phyloP scores from a whole-genome alignment of 2,113 vertebrate genomes.

The Phalacrocorax aristotelis region DNA sequence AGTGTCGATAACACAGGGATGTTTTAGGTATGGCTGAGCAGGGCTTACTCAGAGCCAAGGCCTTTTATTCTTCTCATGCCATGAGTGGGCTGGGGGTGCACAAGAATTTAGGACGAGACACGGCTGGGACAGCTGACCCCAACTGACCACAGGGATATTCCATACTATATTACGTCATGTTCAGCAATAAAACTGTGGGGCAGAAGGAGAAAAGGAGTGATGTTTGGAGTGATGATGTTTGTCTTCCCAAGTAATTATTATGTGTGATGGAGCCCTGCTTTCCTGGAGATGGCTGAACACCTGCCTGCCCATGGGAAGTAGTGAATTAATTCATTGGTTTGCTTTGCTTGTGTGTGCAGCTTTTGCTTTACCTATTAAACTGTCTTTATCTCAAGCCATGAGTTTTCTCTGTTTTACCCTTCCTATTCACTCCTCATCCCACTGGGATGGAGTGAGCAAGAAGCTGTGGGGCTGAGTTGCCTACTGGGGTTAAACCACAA shows the following conservation, averaged over 20 bases:
- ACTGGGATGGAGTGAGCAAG: background rate
- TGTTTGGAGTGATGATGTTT: background rate
- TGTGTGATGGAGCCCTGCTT: accelerated
- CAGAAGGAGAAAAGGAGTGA: background rate
- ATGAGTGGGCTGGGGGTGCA: accelerated
- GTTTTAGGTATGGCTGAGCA: background rate
- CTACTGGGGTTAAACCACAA: background rate
- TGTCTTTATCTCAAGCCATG: background rate
- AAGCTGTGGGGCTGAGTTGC: background rate
- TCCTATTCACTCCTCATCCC: accelerated
- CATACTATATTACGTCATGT: accelerated
- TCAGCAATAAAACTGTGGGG: background rate
- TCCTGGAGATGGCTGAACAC: background rate
- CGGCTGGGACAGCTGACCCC: background rate
- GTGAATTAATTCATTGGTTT: background rate
- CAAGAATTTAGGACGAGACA: background rate
- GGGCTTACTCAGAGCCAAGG: background rate
- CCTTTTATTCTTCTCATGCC: background rate
- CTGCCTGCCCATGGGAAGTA: background rate
- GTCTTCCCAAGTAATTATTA: background rate
- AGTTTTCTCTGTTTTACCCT: background rate
- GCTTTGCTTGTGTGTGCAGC: background rate
- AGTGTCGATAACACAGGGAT: background rate
- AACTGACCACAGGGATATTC: background rate
- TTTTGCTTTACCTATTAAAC: background rate